Evolutionary conservation across 1,140 invertebrate genomes (phyloP), one percentile per base, ranked within the genome.

Genomic region (Gonatopus flavifemur): DNA sequence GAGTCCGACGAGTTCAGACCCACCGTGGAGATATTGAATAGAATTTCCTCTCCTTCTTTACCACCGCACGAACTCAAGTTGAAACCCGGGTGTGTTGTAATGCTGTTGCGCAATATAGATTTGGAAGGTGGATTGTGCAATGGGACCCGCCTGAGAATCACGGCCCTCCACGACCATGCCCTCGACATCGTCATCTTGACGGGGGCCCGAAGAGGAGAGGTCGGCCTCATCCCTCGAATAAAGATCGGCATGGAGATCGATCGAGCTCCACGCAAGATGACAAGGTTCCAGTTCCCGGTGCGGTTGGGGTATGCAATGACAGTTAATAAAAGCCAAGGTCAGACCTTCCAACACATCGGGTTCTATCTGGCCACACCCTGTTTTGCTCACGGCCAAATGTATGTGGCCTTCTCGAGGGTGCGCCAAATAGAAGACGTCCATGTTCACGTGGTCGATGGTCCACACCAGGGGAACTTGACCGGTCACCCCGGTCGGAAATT

Each of bases 241-340:
- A n/a, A n/a, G n/a, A n/a, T n/a, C n/a, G n/a, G n/a, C n/a, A n/a
- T n/a, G n/a, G n/a, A n/a, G n/a, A n/a, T n/a, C n/a, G n/a, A n/a
- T n/a, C n/a, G n/a, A n/a, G n/a, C n/a, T 42, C 40, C 40, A 21
- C 20, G 30, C 16, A 31, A 30, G 9, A 42, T 42, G 40, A 28
- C 2, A 30, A 6, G 40, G 20, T 6, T 13, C 19, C 40, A 30
- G 32, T 42, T 42, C 20, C 40, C 40, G 32, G n/a, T 42, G 3
- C 18, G 40, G 20, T 42, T 42, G 32, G 40, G 40, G 9, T 42
- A 16, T 42, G 22, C 40, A 30, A 42, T 30, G 12, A 42, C 40
- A 3, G 32, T 42, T 16, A 28, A 42, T 42, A 42, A 42, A 19
- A 31, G 25, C 3, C 40, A 42, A 30, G 25, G 40, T 22, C 40